phyloP scores from a whole-genome alignment of 1,140 invertebrate species.

The Platorchestia sp. region DNA sequence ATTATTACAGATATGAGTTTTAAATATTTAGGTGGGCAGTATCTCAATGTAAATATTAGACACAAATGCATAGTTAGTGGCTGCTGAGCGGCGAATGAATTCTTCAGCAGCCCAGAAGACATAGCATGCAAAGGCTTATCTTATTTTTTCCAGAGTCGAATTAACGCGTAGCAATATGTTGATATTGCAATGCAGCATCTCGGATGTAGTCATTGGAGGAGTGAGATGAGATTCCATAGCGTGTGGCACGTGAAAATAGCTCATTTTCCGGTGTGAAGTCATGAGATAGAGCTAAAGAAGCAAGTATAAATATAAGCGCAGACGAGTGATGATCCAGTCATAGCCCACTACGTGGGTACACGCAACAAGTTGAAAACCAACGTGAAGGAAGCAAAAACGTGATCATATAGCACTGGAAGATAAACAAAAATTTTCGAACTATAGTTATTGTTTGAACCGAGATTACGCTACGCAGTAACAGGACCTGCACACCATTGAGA shows the following conservation, averaged over 20 bases:
- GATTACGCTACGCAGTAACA: neutral
- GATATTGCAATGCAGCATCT: neutral
- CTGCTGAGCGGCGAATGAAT: constrained; percentile 9
- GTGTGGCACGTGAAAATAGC: neutral
- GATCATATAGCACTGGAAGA: too few relatives aligned
- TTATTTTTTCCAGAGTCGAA: neutral
- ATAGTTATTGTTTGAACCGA: too few relatives aligned
- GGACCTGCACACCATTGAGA: neutral
- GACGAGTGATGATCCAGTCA: neutral
- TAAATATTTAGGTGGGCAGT: constrained; percentile 50
- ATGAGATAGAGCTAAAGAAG: neutral
- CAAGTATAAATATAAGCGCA: neutral
- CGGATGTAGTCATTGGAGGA: neutral
- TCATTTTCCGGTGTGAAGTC: neutral
- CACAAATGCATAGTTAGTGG: constrained; percentile 51
- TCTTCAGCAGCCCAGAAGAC: neutral
- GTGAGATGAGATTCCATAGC: neutral
- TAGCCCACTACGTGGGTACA: neutral
- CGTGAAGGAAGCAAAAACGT: too few relatives aligned
- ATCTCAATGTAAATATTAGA: constrained; percentile 53
- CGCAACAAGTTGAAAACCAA: neutral
- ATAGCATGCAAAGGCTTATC: neutral
- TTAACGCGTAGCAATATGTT: neutral
- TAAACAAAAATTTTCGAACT: too few relatives aligned
- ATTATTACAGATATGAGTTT: constrained; percentile 56